Base-by-base conservation (phyloP, 2,113 vertebrate species). In the Galemys pyrenaicus region DNA sequence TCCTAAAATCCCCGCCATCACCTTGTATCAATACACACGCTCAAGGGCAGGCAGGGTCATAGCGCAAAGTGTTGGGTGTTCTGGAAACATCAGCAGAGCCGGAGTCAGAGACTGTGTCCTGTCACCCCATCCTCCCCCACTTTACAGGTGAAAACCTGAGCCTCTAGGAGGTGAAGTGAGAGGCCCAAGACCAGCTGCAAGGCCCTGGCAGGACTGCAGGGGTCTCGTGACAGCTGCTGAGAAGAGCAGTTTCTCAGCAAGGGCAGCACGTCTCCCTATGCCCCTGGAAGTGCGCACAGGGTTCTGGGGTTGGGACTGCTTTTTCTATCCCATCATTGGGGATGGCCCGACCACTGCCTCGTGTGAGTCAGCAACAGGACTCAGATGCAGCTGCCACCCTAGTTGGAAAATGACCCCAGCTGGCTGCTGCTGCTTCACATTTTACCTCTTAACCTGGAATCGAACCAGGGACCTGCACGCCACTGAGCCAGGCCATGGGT, bases 41-140 rank as follows among this genome's bases (percentile, higher is more conserved):
- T 84, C 88, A 84, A 62, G 70, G 73, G 54, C 68, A 68, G 58
- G 26, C 39, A 0, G 46, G 92, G 62, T 19, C 17, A 58, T 1
- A 2, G 71, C 17, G 17, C 41, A 37, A 65, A 16, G 17, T 24
- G 26, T 10, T 9, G 37, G n/a, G 54, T 0, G 73, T 1, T 54
- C 41, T 6, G 0, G 56, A 51, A 64, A 9, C 24, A 0, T 1
- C 0, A 0, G 15, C 39, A 49, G 58, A 74, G 51, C 51, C 3
- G 15, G 70, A 39, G 20, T 3, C 2, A 0, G 10, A 88, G 37
- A 5, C 0, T 20, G 16, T 5, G 71, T 20, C 41, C 0, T 0
- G 0, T 70, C 24, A 20, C 17, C 9, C 30, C 24, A 20, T 26
- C 17, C 11, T 9, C 39, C 41, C 20, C 16, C 1, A 4, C 39